Evolutionary conservation across 2,797 vertebrate genomes (phyloP).

Genomic region (Lagodon rhomboides): DNA sequence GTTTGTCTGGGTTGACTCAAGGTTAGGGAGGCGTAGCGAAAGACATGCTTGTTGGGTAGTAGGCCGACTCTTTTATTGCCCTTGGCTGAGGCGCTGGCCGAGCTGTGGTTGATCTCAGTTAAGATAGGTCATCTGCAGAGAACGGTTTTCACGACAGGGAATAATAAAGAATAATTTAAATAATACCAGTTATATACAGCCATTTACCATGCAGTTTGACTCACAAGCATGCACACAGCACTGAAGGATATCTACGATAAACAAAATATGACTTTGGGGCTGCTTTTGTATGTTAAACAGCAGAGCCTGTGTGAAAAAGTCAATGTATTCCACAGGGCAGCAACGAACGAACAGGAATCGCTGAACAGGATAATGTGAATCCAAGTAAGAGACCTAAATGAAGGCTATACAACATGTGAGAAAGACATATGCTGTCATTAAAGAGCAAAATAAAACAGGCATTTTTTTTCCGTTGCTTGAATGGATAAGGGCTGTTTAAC

Average conservation of each 20-base stretch:
- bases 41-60: not conserved
- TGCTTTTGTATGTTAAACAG: not conserved
- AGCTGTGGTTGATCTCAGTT: constrained; percentile 16
- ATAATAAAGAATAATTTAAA: constrained; percentile 14
- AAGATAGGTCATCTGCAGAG: constrained; percentile 16
- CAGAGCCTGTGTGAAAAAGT: not conserved
- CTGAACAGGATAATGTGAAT: too few relatives aligned
- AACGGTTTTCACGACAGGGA: constrained; percentile 2
- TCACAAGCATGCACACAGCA: not conserved
- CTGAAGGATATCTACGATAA: not conserved
- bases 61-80: not conserved
- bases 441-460: too few relatives aligned
- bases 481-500: too few relatives aligned
- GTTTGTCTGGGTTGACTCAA: not conserved
- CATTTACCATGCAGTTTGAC: not conserved
- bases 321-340: too few relatives aligned
- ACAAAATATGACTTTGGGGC: not conserved
- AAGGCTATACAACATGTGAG: too few relatives aligned
- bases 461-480: too few relatives aligned
- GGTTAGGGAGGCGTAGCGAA: not conserved
- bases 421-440: too few relatives aligned
- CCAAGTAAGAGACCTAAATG: too few relatives aligned
- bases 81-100: not conserved
- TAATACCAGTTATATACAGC: not conserved
- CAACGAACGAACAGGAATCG: too few relatives aligned